A percentile compares a stretch with the other conserved stretches of the same genome.
phyloP scores from a whole-genome alignment of 2,113 vertebrate species.

The Myocastor coypus region DNA sequence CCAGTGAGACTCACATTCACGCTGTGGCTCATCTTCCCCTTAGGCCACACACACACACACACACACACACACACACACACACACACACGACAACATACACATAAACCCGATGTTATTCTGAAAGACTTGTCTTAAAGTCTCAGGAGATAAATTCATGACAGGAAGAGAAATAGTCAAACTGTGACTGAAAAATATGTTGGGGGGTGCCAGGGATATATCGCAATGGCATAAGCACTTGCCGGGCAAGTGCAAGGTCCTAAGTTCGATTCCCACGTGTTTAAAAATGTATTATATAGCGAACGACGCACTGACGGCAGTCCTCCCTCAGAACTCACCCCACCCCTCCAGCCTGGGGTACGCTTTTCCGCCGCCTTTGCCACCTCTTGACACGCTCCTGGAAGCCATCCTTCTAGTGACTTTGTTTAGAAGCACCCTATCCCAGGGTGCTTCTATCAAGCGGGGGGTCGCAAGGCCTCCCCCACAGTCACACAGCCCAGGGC shows the following conservation, averaged over 20 bases:
- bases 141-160: too few relatives aligned
- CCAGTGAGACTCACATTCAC: background rate
- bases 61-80: background rate
- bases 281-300: background rate
- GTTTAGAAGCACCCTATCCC: too few relatives aligned
- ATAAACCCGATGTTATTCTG: accelerated
- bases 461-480: accelerated
- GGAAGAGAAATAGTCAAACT: background rate
- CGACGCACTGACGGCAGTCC: background rate
- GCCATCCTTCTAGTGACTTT: background rate
- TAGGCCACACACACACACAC: background rate
- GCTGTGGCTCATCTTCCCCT: background rate
- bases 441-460: background rate
- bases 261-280: background rate
- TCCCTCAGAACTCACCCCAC: background rate
- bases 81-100: background rate
- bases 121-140: background rate
- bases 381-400: background rate
- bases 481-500: accelerated
- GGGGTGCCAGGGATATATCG: background rate
- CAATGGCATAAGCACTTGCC: too few relatives aligned
- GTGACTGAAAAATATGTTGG: background rate
- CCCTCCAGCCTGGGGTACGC: background rate
- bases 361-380: background rate
- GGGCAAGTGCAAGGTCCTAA: too few relatives aligned